phyloP scores from a whole-genome alignment of 2,888 invertebrate species.

The Dexiosoma caninum region DNA sequence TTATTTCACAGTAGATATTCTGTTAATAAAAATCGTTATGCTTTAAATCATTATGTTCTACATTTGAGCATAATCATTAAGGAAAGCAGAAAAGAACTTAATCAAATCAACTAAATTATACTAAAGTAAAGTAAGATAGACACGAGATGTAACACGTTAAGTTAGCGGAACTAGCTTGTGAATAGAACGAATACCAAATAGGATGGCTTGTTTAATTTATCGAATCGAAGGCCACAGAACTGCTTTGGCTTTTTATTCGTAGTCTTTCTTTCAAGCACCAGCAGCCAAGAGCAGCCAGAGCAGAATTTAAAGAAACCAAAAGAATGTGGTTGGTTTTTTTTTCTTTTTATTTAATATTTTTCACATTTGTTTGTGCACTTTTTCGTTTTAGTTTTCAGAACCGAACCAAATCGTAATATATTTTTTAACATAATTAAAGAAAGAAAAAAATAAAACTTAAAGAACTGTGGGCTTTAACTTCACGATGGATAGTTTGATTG shows the following conservation, averaged over 20 bases:
- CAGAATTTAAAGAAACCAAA: conserved; percentile 54
- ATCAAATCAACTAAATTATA: conserved; percentile 46
- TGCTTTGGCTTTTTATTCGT: conserved; percentile 21
- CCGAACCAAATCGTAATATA: conserved; percentile 30
- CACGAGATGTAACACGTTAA: conserved; percentile 61
- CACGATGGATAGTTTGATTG: too few species aligned
- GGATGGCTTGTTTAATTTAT: conserved; percentile 67
- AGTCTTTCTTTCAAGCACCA: neutral
- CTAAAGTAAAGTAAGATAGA: conserved; percentile 56
- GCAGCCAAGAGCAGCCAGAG: conserved; percentile 32
- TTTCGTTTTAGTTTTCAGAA: conserved; percentile 39
- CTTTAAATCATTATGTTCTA: neutral
- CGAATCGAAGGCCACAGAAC: conserved; percentile 65
- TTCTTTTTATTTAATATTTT: neutral
- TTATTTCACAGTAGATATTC: neutral
- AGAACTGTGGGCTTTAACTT: conserved; percentile 40
- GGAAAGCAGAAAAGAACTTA: conserved; percentile 8
- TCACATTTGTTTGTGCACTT: conserved; percentile 24
- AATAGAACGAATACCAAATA: conserved; percentile 22
- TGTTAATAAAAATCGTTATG: neutral
- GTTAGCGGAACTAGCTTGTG: conserved; percentile 58
- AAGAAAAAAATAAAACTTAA: neutral
- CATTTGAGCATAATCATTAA: conserved; percentile 1
- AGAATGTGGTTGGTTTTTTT: conserved; percentile 52
- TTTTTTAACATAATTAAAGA: conserved; percentile 29